Evolutionary conservation across 2,797 vertebrate genomes (phyloP), one percentile per base, ranked within the genome.

Genomic region (Rhinogobio ventralis): DNA sequence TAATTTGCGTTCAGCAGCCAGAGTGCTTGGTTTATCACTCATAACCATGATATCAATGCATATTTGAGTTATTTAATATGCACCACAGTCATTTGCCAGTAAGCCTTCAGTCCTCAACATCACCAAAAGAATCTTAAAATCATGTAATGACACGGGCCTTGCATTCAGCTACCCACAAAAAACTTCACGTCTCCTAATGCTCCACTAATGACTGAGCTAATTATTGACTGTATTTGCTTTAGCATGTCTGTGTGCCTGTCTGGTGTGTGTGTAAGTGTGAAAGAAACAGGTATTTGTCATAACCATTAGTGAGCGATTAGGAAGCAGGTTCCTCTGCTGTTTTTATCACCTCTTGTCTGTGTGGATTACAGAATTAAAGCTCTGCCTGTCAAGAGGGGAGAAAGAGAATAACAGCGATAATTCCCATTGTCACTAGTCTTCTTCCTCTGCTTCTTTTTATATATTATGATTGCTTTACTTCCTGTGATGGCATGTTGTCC

Each of bases 301-400:
- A 90, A 91, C 91, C 88, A 91, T 93, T 93, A 93, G 92, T 90
- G 85, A 90, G 92, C 79, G 91, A 94, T 94, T 94, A 93, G 83
- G 88, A 87, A 75, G 45, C 85, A 72, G 80, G 90, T 89, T 90
- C 78, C 82, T 89, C 85, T 87, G 81, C 86, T 91, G 90, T 91
- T 92, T 94, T 92, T 87, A 92, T 91, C 90, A 89, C 87, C 85
- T 89, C 88, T 79, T 82, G 90, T 92, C 90, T 89, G 86, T 57
- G 85, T 87, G 92, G 92, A 94, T 95, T 94, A 94, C 92, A 90
- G 91, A 93, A 93, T 93, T 92, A 93, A 91, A 92, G 90, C 79
- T 86, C 62, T 89, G 90, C 88, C 91, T 93, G 92, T 93, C 91
- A 92, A 86, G 67, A 83, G 81, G 28, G 66, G 85, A 84, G 51